Base-by-base conservation (phyloP, 2,113 vertebrate species). In the Condylura cristata region DNA sequence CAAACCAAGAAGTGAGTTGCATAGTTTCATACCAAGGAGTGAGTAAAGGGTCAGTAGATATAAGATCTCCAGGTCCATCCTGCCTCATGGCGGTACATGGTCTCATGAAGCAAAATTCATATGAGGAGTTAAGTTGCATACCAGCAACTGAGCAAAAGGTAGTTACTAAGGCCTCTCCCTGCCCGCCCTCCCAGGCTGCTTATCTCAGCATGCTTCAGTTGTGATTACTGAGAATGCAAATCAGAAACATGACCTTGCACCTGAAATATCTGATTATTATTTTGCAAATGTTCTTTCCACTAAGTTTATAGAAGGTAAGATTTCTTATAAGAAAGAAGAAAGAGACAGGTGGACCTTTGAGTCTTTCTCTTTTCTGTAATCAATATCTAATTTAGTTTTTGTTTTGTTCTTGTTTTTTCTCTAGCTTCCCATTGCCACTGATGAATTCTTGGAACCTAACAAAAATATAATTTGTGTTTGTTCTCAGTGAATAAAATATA, bases 391-490 rank as follows among this genome's bases (percentile, higher is more conserved):
- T 70, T 71, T 83, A 12, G 46, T 41, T 51, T 58, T 71, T 66
- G 7, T 32, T 84, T 48, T 66, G 11, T 48, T 60, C 58, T 37
- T 53, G 0, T 48, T 89, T 93, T 66, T 51, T 60, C 32, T 70
- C 56, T 61, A 53, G 20, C 18, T 89, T 83, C 26, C 74, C 17
- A 86, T 1, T 79, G 24, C 74, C 17, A 86, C 1, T 79, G 24
- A 79, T 46, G 5, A 66, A 58, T 65, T 94, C 7, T 93, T 68
- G 17, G 16, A 89, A 63, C 2, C 2, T 71, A 53, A 34, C 8
- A 88, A 89, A 88, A 91, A 89, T 51, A 3, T 44, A 72, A 48
- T 63, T 58, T 83, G 37, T 70, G 32, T 68, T 96, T 92, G 34
- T 34, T 80, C 16, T 92, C 39, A 41, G 16, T 51, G 10, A 85